Evolutionary conservation across 2,113 vertebrate species (phyloP), one percentile per base, ranked within the genome.

Genomic region (Cryptomyrus ogoouensis): DNA sequence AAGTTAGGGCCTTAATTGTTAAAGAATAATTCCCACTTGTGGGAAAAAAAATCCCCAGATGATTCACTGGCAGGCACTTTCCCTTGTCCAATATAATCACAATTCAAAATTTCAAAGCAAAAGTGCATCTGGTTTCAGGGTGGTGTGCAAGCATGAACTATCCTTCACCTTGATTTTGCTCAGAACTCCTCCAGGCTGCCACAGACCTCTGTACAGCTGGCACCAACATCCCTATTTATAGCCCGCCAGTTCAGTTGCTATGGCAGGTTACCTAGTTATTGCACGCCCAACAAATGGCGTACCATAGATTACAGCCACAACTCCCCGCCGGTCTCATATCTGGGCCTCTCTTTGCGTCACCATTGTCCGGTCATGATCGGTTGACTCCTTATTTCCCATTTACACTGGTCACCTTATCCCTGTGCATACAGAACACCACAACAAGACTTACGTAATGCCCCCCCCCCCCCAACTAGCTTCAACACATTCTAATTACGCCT

Each of bases 221-320:
- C 49, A 52, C 49, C 24, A 35, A 52, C 27, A 4, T 87, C 17
- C 46, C 84, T 52, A 87, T 52, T 87, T 31, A 87, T 52, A 87
- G 84, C n/a, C 47, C 0, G 31, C n/a, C 10, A 87, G 85, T 35
- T 52, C 85, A 53, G 85, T 87, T 87, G 85, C 50, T 87, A 87
- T 87, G 85, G 85, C 85, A 87, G 50, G 50, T 87, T 87, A 87
- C 85, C 85, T 47, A 87, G 85, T 53, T 53, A 87, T 19, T 35
- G 50, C 50, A 35, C 2, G 53, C 31, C 9, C 44, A 84, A 47
- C 44, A n/a, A 87, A 87, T 19, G 13, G 50, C 10, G 5, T 31
- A 53, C 85, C 44, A 27, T 39, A 87, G 85, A 87, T 87, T 53
- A 87, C n/a, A 52, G 27, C 50, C 27, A 15, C 85, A 17, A 5